These are phyloP conservation scores for Trachelus iudaicus DNA, from an alignment of 2,888 invertebrate genomes.

Conservation along the genomic window DNA sequence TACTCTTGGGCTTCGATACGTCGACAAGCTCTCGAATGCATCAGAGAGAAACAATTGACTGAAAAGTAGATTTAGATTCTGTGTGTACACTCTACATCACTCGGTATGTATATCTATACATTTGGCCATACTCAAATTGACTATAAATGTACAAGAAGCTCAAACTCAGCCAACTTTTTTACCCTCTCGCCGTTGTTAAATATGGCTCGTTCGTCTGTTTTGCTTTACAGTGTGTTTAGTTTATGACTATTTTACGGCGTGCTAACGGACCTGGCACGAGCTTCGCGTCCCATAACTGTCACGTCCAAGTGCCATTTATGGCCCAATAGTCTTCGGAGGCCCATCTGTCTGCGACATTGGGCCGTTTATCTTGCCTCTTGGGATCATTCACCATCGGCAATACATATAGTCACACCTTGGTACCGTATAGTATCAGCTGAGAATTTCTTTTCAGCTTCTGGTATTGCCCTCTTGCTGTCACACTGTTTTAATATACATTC, in stretches of 20 bases:
- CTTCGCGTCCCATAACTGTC: constrained; percentile 60
- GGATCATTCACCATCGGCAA: not conserved
- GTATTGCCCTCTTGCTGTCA: not conserved
- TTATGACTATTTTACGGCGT: constrained; percentile 60
- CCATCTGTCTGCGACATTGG: constrained; percentile 44
- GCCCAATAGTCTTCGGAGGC: constrained; percentile 35
- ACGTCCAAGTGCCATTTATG: constrained; percentile 59
- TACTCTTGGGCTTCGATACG: not conserved
- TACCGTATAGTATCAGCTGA: not conserved
- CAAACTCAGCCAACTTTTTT: not conserved
- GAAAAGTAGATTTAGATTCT: not conserved
- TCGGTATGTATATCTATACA: not conserved
- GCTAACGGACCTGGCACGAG: constrained; percentile 58
- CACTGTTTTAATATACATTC: not conserved
- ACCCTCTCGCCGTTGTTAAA: not conserved
- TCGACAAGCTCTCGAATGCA: not conserved
- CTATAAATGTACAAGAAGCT: not conserved
- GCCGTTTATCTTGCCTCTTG: constrained; percentile 35
- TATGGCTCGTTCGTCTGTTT: constrained; percentile 11
- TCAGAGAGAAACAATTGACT: not conserved
- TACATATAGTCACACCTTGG: not conserved
- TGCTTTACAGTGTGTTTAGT: constrained; percentile 56
- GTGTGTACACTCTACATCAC: not conserved
- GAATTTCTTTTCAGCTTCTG: not conserved
- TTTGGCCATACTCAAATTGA: not conserved